Percentiles rank a stretch among this genome's conserved stretches.
Conservation (phyloP, 2,113 vertebrate species). For the Phalacrocorax pelagicus region DNA sequence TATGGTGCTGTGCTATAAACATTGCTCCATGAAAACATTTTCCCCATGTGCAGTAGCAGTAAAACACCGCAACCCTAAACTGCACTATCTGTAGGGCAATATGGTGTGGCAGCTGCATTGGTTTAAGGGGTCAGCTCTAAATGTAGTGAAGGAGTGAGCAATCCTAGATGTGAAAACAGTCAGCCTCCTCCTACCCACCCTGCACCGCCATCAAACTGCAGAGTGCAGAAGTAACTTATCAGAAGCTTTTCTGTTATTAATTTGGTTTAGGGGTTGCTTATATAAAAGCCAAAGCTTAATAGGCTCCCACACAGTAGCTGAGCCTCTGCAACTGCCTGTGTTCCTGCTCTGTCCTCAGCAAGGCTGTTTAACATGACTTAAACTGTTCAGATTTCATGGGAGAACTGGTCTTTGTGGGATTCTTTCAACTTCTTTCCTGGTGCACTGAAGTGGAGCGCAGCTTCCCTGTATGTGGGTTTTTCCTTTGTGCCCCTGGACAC, state of each 20-base stretch:
- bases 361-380: neutral
- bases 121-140: neutral
- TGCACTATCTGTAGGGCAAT: neutral
- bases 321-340: neutral
- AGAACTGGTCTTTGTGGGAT: neutral
- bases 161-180: neutral
- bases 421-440: neutral
- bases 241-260: neutral
- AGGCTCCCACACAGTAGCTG: neutral
- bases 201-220: accelerated
- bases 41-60: neutral
- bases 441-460: neutral
- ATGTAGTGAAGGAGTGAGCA: neutral
- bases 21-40: neutral
- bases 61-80: neutral
- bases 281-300: neutral
- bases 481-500: neutral
- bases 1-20: neutral
- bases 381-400: neutral
- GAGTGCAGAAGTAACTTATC: neutral
- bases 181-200: neutral
- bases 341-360: neutral
- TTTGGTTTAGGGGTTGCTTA: neutral
- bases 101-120: neutral
- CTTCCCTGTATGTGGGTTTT: neutral